A percentile compares a stretch with the other conserved stretches of the same genome.
These are phyloP conservation scores for Syritta pipiens DNA, from an alignment of 2,888 invertebrate species.

Conservation along the genomic window DNA sequence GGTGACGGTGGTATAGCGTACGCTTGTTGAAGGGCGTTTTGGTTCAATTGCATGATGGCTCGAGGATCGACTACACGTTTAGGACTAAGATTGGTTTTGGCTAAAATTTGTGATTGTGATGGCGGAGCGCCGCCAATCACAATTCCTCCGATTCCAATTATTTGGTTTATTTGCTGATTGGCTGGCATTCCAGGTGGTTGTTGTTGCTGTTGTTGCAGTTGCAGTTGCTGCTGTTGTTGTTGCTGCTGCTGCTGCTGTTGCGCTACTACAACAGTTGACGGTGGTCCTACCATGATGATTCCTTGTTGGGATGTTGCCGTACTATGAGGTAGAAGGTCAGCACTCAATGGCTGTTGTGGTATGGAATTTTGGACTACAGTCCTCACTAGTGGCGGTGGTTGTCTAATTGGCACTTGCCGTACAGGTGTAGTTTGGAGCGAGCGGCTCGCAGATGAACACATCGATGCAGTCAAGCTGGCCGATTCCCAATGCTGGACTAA, in stretches of 20 bases:
- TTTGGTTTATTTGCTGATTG: slow-evolving; percentile 56
- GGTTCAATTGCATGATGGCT: slow-evolving; percentile 65
- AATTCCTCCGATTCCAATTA: slow-evolving; percentile 61
- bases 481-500: slow-evolving; percentile 89
- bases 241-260: slow-evolving; percentile 68
- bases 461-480: slow-evolving; percentile 82
- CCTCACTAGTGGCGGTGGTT: slow-evolving; percentile 72
- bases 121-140: slow-evolving; percentile 43
- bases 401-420: slow-evolving; percentile 77
- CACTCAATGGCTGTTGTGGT: slow-evolving; percentile 71
- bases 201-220: slow-evolving; percentile 67
- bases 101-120: slow-evolving; percentile 52
- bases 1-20: slow-evolving; percentile 73
- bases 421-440: slow-evolving; percentile 81
- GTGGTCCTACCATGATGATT: slow-evolving; percentile 51
- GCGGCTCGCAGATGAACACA: slow-evolving; percentile 81
- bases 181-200: slow-evolving; percentile 40
- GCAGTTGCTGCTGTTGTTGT: slow-evolving; percentile 71
- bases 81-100: slow-evolving; percentile 60
- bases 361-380: slow-evolving; percentile 71
- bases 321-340: slow-evolving; percentile 78
- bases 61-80: slow-evolving; percentile 65
- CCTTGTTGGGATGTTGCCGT: slow-evolving; percentile 52
- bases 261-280: slow-evolving; percentile 64
- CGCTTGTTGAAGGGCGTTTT: slow-evolving; percentile 63